Conservation (phyloP, 2,113 vertebrate species). For the Taurulus bubalis region DNA sequence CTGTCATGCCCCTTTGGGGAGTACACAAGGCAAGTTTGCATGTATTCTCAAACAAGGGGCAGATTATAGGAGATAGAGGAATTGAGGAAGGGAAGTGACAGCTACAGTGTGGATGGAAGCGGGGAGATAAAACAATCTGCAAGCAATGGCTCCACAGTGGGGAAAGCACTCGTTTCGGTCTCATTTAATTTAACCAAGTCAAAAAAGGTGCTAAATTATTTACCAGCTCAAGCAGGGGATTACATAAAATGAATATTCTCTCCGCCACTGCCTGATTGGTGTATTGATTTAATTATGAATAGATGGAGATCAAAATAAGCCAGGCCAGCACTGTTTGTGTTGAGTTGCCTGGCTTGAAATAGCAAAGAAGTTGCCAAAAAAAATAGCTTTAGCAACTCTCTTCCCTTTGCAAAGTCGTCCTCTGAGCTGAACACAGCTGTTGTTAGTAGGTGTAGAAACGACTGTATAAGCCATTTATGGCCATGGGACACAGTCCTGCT, state of each 20-base stretch:
- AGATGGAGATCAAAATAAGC: constrained; percentile 67
- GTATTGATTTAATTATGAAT: constrained; percentile 77
- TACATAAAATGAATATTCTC: constrained; percentile 61
- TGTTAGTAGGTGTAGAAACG: constrained; percentile 4
- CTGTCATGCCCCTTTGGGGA: constrained; percentile 59
- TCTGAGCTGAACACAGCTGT: constrained; percentile 38
- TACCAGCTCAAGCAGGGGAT: constrained; percentile 74
- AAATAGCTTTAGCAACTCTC: constrained; percentile 14
- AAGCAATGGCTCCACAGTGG: constrained; percentile 27
- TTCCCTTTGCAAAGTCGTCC: constrained; percentile 1
- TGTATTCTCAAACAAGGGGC: constrained; percentile 19
- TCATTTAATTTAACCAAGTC: constrained; percentile 72
- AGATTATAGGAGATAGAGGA: neutral
- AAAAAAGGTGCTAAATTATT: constrained; percentile 73
- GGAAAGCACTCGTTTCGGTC: constrained; percentile 55
- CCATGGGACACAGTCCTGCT: constrained; percentile 46
- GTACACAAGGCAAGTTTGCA: constrained; percentile 56
- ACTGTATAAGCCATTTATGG: constrained; percentile 13
- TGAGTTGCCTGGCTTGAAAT: constrained; percentile 28
- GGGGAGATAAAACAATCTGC: constrained; percentile 40
- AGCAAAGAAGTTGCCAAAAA: constrained; percentile 32
- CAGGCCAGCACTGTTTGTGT: constrained; percentile 31
- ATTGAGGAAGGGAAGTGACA: neutral
- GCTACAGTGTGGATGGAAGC: constrained; percentile 29
- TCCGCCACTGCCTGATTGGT: constrained; percentile 65